phyloP scores from a whole-genome alignment of 2,113 vertebrate genomes.

The Ctenomys sociabilis region DNA sequence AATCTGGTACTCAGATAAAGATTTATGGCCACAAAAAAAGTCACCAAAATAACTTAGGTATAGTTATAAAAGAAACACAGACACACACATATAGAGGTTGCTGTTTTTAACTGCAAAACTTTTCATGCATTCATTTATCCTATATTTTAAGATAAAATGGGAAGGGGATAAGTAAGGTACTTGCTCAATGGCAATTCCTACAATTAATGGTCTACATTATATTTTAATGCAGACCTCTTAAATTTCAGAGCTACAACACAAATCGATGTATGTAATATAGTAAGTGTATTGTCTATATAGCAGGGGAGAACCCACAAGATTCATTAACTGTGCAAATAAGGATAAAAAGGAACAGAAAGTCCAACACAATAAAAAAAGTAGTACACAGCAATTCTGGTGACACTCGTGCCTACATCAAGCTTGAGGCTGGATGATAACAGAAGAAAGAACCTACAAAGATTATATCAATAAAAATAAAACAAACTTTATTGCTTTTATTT shows the following conservation, averaged over 20 bases:
- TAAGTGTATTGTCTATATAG: background rate
- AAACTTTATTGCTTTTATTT: background rate
- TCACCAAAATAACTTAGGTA: background rate
- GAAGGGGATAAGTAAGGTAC: slow-evolving; percentile 31
- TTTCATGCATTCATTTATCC: background rate
- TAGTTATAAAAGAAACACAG: background rate
- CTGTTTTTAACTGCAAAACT: background rate
- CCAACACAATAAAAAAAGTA: background rate
- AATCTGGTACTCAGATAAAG: background rate
- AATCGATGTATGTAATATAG: slow-evolving; percentile 44
- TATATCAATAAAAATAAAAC: slow-evolving; percentile 26
- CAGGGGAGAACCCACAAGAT: slow-evolving; percentile 11
- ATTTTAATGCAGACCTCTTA: slow-evolving; percentile 57
- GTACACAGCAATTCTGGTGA: background rate
- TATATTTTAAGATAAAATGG: slow-evolving; percentile 41
- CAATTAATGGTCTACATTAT: slow-evolving; percentile 57
- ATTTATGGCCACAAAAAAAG: background rate
- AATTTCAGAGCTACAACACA: slow-evolving; percentile 13
- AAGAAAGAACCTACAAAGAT: slow-evolving; percentile 1
- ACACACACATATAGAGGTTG: background rate
- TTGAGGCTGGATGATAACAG: background rate
- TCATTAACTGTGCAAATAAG: slow-evolving; percentile 59
- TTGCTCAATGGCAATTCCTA: background rate
- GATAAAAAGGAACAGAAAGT: slow-evolving; percentile 55
- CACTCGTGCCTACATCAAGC: background rate